phyloP scores from a whole-genome alignment of 2,113 vertebrate species.

The Tiliqua scincoides region DNA sequence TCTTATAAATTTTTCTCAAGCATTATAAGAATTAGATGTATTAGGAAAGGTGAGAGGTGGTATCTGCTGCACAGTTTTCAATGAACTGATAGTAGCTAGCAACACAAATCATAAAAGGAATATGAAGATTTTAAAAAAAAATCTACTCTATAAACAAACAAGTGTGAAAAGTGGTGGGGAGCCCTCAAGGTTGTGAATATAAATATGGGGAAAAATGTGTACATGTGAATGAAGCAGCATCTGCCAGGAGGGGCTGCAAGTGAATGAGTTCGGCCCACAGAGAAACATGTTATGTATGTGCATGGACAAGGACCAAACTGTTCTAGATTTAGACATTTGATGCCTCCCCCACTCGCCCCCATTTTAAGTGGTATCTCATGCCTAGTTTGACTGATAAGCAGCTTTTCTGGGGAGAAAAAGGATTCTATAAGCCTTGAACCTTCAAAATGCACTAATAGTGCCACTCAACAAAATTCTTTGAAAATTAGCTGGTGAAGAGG shows the following conservation, averaged over 20 bases:
- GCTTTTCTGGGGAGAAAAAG: not conserved
- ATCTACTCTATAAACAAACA: no score
- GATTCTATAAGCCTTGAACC: not conserved
- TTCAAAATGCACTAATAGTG: not conserved
- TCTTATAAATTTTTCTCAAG: not conserved
- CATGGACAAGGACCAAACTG: not conserved
- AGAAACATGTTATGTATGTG: not conserved
- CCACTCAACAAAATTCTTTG: not conserved
- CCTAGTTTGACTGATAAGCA: not conserved
- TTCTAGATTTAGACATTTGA: not conserved
- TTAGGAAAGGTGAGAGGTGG: slow-evolving; percentile 33
- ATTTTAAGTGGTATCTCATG: not conserved
- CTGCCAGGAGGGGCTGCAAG: not conserved
- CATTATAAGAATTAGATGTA: not conserved
- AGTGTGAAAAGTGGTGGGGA: slow-evolving; percentile 15
- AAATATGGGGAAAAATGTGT: not conserved
- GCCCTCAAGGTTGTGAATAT: not conserved
- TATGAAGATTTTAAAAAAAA: not conserved
- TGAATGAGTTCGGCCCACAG: not conserved
- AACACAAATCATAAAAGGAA: slow-evolving; percentile 17
- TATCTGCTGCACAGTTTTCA: slow-evolving; percentile 2
- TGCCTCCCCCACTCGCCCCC: not conserved
- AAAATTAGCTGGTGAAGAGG: not conserved
- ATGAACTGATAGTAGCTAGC: not conserved
- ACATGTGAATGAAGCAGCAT: no score